A percentile compares a stretch with the other conserved stretches of the same genome.
Evolutionary conservation across 1,140 invertebrate species (phyloP).

Genomic region (Drosophila bocki): DNA sequence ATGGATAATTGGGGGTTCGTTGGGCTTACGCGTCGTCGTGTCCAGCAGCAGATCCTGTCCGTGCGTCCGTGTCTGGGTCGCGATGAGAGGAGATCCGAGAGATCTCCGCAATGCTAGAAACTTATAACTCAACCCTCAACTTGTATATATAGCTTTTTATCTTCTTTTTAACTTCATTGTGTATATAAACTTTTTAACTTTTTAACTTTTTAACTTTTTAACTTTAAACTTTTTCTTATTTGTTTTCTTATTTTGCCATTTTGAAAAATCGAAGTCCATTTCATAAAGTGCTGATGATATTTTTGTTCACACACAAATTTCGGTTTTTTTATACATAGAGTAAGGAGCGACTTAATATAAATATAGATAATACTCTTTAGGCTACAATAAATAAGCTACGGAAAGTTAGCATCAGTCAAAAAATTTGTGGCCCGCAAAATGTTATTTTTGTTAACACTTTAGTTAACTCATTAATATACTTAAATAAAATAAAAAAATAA

Average conservation of each 20-base stretch:
- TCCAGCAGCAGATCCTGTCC: constrained; percentile 53
- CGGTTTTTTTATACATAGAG: constrained; percentile 78
- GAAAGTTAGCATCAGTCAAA: constrained; percentile 82
- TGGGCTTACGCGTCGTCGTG: constrained; percentile 66
- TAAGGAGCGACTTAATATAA: constrained; percentile 76
- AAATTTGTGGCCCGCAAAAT: constrained; percentile 78
- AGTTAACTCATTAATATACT: constrained; percentile 36
- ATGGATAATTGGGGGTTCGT: constrained; percentile 17
- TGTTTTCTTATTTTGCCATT: constrained; percentile 57
- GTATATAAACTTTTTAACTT: constrained; percentile 65
- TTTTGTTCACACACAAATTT: constrained; percentile 85
- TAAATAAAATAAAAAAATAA: constrained; percentile 12
- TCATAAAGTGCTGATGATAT: constrained; percentile 84
- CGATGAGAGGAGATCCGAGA: constrained; percentile 44
- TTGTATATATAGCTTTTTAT: constrained; percentile 79
- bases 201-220: constrained; percentile 40
- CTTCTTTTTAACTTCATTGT: constrained; percentile 58
- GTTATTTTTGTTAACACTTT: constrained; percentile 26
- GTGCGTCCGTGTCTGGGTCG: constrained; percentile 38
- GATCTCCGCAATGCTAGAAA: constrained; percentile 71
- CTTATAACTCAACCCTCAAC: constrained; percentile 83
- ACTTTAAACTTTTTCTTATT: constrained; percentile 30
- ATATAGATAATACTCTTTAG: constrained; percentile 64
- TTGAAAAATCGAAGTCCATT: constrained; percentile 85
- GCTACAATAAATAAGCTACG: constrained; percentile 70